Evolutionary conservation across 2,797 vertebrate species (phyloP).

Genomic region (Clamator glandarius): DNA sequence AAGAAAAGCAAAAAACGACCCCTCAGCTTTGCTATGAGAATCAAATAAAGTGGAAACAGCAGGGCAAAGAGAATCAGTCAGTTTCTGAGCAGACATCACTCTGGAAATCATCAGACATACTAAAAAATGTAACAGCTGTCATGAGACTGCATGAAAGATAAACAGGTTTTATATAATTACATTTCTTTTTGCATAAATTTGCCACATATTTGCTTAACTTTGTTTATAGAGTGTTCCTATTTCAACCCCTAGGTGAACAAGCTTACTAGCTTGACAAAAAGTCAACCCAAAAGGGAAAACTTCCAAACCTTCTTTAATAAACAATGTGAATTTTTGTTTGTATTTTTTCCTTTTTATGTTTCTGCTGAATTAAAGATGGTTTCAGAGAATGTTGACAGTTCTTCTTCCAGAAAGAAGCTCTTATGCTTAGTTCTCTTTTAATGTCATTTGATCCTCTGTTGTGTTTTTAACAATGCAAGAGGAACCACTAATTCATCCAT

Average conservation of each 20-base stretch:
- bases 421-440: conserved; percentile 16
- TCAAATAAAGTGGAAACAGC: background rate
- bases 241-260: background rate
- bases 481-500: conserved; percentile 30
- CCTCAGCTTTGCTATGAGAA: background rate
- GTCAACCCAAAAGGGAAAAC: background rate
- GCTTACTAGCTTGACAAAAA: background rate
- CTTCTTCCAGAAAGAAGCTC: conserved; percentile 1
- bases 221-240: background rate
- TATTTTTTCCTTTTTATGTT: background rate
- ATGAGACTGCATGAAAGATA: background rate
- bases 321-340: background rate
- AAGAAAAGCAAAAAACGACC: conserved; percentile 1
- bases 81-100: background rate
- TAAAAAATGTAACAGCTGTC: background rate
- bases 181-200: background rate
- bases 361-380: background rate
- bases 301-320: background rate
- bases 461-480: conserved; percentile 39
- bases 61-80: background rate
- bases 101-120: background rate
- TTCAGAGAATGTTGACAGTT: conserved; percentile 32
- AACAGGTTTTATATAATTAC: background rate
- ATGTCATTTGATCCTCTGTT: conserved; percentile 16
- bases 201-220: background rate